phyloP scores from a whole-genome alignment of 2,888 invertebrate species.

The Bellardia bayeri region DNA sequence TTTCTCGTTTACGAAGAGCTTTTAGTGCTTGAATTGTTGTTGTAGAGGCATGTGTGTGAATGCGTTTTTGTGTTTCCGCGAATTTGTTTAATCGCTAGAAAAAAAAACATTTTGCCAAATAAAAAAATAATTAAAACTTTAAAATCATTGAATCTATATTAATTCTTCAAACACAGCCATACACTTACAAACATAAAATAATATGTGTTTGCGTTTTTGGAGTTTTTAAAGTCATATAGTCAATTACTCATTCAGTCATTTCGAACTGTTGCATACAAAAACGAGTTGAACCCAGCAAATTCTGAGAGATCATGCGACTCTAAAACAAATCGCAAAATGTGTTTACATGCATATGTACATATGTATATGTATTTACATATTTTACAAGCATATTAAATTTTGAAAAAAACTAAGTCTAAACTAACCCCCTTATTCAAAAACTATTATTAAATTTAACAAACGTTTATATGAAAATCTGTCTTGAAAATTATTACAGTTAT shows the following conservation, averaged over 20 bases:
- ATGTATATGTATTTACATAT: no score
- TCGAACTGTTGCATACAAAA: conserved; percentile 22
- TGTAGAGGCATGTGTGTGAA: conserved; percentile 81
- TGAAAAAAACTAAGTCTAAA: no score
- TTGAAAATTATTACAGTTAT: no score
- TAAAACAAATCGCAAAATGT: no score
- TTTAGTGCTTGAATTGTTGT: conserved; percentile 10
- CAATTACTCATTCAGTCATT: conserved; percentile 13
- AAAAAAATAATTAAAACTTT: conserved; percentile 9
- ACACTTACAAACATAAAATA: conserved; percentile 1
- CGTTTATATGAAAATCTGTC: no score
- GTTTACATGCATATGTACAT: no score
- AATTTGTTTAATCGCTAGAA: conserved; percentile 84
- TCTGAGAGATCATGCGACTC: no score
- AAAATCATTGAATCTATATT: conserved; percentile 77
- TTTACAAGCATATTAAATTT: no score
- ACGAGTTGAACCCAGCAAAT: conserved; percentile 5
- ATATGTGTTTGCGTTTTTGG: not conserved
- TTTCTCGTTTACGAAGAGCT: conserved; percentile 1
- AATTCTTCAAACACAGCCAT: conserved; percentile 25
- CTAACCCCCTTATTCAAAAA: no score
- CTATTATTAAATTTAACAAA: no score
- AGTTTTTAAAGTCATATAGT: conserved; percentile 38
- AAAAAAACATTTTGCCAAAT: conserved; percentile 33
- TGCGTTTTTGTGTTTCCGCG: conserved; percentile 84